Base-by-base conservation (phyloP, 1,140 invertebrate genomes). In the Ctenoplectra terminalis region DNA sequence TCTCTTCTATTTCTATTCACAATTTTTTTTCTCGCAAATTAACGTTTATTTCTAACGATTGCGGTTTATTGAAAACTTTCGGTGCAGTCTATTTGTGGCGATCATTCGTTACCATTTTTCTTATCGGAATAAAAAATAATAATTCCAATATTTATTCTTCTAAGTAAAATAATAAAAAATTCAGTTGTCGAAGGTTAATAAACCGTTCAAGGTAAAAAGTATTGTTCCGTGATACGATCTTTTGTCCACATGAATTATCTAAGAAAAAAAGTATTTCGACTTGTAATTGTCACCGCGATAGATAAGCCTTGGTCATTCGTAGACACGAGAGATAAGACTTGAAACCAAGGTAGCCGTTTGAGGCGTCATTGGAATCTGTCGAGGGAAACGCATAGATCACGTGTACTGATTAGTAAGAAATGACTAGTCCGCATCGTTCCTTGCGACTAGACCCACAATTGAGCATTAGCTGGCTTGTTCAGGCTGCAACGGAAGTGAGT, bases 381-480 rank as follows among this genome's bases (percentile, higher is more conserved):
- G 56, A 37, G 63, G 54, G 60, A 75, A 64, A 75, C 34, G 17
- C 29, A 34, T 17, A 69, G 83, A 78, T 85, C 61, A 50, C 48
- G 81, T 82, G 73, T 29, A 73, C 58, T 11, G 78, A 86, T 81
- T 77, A 71, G 60, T 37, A 60, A 81, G 70, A 56, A 63, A 66
- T 58, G 82, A 79, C 73, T 73, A 11, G 13, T n/a, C n/a, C 46
- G 31, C 52, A 54, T 31, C 20, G 43, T 67, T 69, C 20, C 20
- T 9, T 26, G 15, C 75, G 67, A 54, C 56, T 72, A 78, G 64
- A 60, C 31, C 29, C 7, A 48, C 70, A 73, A 86, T 86, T 54
- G 82, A 81, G 84, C 78, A 81, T 85, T 86, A 82, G 67, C 46
- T 63, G 78, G 67, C 71, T 15, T 63, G 79, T 6, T 20, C 52